Conservation (phyloP, 2,888 invertebrate genomes). For the Taenaris catops region DNA sequence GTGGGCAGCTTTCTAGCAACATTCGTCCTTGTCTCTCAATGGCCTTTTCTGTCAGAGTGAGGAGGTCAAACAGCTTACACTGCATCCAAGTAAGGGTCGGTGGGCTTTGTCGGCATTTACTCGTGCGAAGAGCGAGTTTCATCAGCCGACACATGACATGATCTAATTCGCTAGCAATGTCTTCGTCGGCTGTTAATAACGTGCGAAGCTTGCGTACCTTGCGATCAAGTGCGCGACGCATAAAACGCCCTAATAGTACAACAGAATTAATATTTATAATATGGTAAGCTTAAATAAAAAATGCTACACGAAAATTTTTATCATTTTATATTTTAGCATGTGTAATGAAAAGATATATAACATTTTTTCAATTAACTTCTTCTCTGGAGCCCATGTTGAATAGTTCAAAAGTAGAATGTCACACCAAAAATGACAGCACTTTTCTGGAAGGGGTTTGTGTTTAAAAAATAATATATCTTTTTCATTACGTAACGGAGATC, state of each 20-base stretch:
- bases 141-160: constrained; percentile 55
- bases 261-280: too few relatives aligned
- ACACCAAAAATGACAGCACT: too few relatives aligned
- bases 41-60: constrained; percentile 59
- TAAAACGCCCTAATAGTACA: constrained; percentile 50
- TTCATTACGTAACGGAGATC: too few relatives aligned
- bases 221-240: constrained; percentile 51
- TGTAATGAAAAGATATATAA: too few relatives aligned
- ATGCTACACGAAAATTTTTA: too few relatives aligned
- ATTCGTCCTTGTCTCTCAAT: constrained; percentile 46
- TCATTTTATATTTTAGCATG: too few relatives aligned
- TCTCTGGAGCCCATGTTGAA: too few relatives aligned
- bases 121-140: constrained; percentile 50
- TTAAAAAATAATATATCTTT: too few relatives aligned
- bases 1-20: constrained; percentile 37
- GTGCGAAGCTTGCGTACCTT: constrained; percentile 53
- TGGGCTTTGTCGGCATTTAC: constrained; percentile 34
- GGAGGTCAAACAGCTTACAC: constrained; percentile 55
- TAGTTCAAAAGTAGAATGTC: too few relatives aligned
- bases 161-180: constrained; percentile 53
- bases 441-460: too few relatives aligned
- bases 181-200: constrained; percentile 51
- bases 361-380: too few relatives aligned
- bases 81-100: constrained; percentile 58
- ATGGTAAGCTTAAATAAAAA: too few relatives aligned